Conservation (phyloP, 2,888 invertebrate species). For the Nephrocerus scutellatus region DNA sequence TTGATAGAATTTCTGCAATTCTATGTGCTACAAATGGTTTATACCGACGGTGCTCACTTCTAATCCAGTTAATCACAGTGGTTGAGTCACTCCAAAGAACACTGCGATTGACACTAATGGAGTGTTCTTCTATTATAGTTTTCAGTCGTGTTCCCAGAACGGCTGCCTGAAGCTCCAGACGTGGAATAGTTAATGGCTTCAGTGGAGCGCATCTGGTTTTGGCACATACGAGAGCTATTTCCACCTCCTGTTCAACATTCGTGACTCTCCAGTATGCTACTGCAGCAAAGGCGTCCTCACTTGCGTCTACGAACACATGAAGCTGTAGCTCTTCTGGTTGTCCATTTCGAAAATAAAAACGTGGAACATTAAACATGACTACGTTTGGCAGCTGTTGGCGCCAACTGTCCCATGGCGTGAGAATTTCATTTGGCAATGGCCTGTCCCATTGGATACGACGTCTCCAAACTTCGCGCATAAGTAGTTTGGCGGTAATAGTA, state of each 20-base stretch:
- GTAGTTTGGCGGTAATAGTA: not conserved
- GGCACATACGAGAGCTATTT: conserved; percentile 7
- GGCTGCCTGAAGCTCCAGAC: conserved; percentile 4
- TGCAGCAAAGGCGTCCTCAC: conserved; percentile 14
- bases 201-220: conserved; percentile 4
- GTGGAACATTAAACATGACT: not conserved
- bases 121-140: too few relatives aligned
- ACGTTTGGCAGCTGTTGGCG: not conserved
- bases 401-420: not conserved
- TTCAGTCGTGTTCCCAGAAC: too few relatives aligned
- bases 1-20: too few relatives aligned
- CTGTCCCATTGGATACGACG: conserved; percentile 5
- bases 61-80: too few relatives aligned
- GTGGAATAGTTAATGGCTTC: conserved; percentile 2
- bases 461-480: conserved; percentile 5
- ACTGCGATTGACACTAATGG: too few relatives aligned
- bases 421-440: conserved; percentile 2
- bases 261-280: conserved; percentile 7
- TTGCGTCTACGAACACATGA: conserved; percentile 8
- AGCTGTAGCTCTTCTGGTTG: not conserved
- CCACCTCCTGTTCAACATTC: conserved; percentile 3
- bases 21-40: too few relatives aligned
- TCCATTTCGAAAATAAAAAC: not conserved
- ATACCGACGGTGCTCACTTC: too few relatives aligned
- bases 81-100: too few relatives aligned